Percentiles rank a stretch among this genome's conserved stretches.
These are phyloP conservation scores for Oncorhynchus masou DNA, from an alignment of 2,113 vertebrate genomes.

Conservation along the genomic window DNA sequence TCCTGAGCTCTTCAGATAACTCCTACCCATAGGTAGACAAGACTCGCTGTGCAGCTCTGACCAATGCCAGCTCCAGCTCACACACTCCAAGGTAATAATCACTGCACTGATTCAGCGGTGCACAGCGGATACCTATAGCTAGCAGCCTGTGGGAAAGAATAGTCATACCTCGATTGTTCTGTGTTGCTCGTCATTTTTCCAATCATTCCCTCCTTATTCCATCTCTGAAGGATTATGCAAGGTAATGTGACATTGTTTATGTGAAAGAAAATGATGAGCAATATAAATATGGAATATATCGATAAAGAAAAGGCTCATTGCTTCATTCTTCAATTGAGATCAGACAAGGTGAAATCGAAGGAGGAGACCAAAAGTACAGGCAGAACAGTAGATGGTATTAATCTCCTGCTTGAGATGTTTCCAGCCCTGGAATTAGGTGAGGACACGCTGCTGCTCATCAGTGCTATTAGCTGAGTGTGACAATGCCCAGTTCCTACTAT, in stretches of 20 bases:
- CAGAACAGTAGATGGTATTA: conserved; percentile 42
- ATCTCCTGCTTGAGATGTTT: conserved; percentile 32
- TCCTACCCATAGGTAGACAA: conserved; percentile 62
- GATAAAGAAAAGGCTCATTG: background rate
- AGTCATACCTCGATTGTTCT: too few relatives aligned
- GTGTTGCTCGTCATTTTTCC: background rate
- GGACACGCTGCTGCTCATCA: conserved; percentile 33
- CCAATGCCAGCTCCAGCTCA: conserved; percentile 53
- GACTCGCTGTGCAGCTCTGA: conserved; percentile 41
- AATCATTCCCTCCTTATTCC: background rate
- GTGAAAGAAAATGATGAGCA: background rate
- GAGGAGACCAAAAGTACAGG: background rate
- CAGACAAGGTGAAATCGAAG: conserved; percentile 1
- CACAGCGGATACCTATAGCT: conserved; percentile 23
- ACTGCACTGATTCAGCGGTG: conserved; percentile 23
- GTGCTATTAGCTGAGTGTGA: conserved; percentile 25
- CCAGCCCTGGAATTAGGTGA: conserved; percentile 12
- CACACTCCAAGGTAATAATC: conserved; percentile 43
- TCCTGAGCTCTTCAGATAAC: conserved; percentile 65
- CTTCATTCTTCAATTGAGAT: conserved; percentile 5
- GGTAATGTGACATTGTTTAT: background rate
- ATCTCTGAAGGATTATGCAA: background rate
- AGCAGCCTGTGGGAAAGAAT: background rate
- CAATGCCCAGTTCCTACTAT: conserved; percentile 27
- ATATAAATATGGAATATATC: background rate